phyloP scores from a whole-genome alignment of 2,797 vertebrate genomes.

The Delichon dasypus region DNA sequence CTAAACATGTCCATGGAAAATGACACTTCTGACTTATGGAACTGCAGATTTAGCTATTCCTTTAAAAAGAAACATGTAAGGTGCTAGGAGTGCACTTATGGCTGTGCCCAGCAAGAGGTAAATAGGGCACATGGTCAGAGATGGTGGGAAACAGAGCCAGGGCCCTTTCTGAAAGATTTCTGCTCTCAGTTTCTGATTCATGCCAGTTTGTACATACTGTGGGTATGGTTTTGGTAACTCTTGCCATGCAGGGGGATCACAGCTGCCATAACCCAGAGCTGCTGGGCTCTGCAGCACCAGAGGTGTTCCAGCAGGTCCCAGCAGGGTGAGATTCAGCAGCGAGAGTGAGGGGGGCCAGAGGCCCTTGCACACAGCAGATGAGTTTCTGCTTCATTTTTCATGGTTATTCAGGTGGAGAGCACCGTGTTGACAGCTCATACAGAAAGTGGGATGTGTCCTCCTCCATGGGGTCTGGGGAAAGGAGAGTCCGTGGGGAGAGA shows the following conservation, averaged over 20 bases:
- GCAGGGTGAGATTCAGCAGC: not conserved
- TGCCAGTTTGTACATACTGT: not conserved
- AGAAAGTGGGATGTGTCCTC: not conserved
- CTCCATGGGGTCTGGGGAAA: not conserved
- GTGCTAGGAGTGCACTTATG: not conserved
- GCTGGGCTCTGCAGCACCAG: not conserved
- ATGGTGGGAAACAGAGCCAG: not conserved
- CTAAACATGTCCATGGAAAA: not conserved
- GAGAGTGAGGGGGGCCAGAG: not conserved
- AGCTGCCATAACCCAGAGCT: not conserved
- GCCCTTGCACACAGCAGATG: not conserved
- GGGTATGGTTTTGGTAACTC: not conserved
- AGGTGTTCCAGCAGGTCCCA: not conserved
- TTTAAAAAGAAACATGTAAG: not conserved
- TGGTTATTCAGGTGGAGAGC: not conserved
- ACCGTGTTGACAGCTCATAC: not conserved
- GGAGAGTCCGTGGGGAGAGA: not conserved
- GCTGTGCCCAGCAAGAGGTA: not conserved
- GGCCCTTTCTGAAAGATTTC: not conserved
- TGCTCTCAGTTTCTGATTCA: not conserved
- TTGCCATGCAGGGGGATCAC: not conserved
- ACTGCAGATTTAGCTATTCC: not conserved
- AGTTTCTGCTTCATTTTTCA: not conserved
- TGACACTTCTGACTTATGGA: not conserved
- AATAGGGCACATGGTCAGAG: rapidly evolving